Percentiles rank a stretch among this genome's conserved stretches.
Evolutionary conservation across 2,888 invertebrate genomes (phyloP).

Genomic region (Xestobium rufovillosum): DNA sequence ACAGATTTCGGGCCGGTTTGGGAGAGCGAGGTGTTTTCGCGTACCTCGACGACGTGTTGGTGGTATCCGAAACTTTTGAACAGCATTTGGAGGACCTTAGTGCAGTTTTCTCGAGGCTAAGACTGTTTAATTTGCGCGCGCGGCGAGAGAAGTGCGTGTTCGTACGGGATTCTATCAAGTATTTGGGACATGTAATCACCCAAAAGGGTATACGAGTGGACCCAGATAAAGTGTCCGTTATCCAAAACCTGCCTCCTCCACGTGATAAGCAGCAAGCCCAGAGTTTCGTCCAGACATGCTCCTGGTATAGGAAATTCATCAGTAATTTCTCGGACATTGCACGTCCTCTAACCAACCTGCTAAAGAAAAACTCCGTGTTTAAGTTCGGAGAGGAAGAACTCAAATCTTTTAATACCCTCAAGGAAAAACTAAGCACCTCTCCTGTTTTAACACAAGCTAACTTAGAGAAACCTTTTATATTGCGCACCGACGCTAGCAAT

Average conservation of each 20-base stretch:
- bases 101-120: neutral
- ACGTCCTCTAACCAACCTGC: slow-evolving; percentile 10
- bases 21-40: neutral
- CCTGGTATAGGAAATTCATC: slow-evolving; percentile 15
- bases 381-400: slow-evolving; percentile 11
- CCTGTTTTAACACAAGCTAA: slow-evolving; percentile 13
- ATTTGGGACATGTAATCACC: slow-evolving; percentile 6
- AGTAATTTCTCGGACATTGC: slow-evolving; percentile 11
- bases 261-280: slow-evolving; percentile 8
- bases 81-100: slow-evolving; percentile 1
- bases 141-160: slow-evolving; percentile 2
- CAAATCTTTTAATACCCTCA: slow-evolving; percentile 11
- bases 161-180: neutral
- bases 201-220: neutral
- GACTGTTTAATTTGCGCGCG: slow-evolving; percentile 4
- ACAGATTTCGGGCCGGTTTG: neutral
- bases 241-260: slow-evolving; percentile 9
- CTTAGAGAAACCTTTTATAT: slow-evolving; percentile 2
- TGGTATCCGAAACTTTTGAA: neutral
- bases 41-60: neutral
- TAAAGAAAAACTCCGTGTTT: slow-evolving; percentile 10
- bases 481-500: slow-evolving; percentile 1
- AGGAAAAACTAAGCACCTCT: slow-evolving; percentile 7
- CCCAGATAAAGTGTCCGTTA: slow-evolving; percentile 3
- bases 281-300: slow-evolving; percentile 14